Base-by-base conservation (phyloP, 2,113 vertebrate species). In the Oncorhynchus keta region DNA sequence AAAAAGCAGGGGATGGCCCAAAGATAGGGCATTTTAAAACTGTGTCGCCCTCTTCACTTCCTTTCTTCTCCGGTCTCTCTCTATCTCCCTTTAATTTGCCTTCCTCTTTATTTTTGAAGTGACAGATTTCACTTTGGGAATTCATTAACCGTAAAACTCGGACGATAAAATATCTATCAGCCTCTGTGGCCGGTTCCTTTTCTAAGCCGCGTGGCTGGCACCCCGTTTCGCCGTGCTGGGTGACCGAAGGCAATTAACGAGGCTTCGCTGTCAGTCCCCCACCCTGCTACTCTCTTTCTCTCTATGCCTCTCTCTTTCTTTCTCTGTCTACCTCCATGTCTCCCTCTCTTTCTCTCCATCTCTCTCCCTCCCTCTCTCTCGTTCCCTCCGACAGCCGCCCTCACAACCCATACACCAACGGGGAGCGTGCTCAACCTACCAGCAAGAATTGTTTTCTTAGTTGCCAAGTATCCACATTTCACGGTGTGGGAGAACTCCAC, bases 81-180 rank as follows among this genome's bases (percentile, higher is more conserved):
- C 91, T 91, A 90, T 93, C 92, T 91, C 86, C 84, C 89, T 92
- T 93, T 93, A 91, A 92, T 93, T 92, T 92, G 90, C 86, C 89
- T 86, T 77, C 87, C 84, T 90, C 92, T 92, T 94, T 92, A 90
- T 92, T 92, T 93, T 89, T 90, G 78, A 90, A 93, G 90, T 93
- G 92, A 93, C 90, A 93, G 93, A 93, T 94, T 93, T 93, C 88
- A 92, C 90, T 93, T 85, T 91, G 89, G 93, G 91, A 93, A 93
- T 93, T 93, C 90, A 94, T 93, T 93, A 94, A 91, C 89, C 84
- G 86, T 92, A 92, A 92, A 92, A 91, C 91, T 88, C 80, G 85
- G 82, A 80, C 74, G 92, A 92, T 93, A 92, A 93, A 93, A 93
- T 93, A 92, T 94, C 92, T 93, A 93, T 93, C 93, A 91, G 88